These are phyloP conservation scores for Pogonocherus hispidulus DNA, from an alignment of 2,888 invertebrate genomes.

Conservation along the genomic window DNA sequence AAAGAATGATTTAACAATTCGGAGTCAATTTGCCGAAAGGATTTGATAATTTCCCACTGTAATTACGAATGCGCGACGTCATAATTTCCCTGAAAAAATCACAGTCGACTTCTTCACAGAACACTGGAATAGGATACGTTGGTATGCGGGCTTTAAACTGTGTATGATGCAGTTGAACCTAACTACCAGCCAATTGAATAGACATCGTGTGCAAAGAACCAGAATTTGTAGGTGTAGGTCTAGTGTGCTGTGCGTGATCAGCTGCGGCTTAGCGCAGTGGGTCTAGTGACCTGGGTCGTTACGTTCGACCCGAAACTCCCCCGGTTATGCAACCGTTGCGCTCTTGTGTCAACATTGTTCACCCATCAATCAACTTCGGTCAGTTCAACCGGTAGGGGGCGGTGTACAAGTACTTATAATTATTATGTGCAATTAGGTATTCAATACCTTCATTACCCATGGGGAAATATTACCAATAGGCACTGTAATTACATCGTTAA, in stretches of 20 bases:
- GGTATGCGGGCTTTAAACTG: slow-evolving; percentile 39
- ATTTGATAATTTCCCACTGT: too few species aligned
- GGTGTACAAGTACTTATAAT: slow-evolving; percentile 39
- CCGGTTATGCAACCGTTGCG: slow-evolving; percentile 62
- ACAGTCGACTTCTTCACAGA: not conserved
- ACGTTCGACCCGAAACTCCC: slow-evolving; percentile 61
- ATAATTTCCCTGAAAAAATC: not conserved
- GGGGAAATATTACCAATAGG: slow-evolving; percentile 43
- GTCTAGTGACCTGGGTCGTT: slow-evolving; percentile 63
- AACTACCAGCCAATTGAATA: slow-evolving; percentile 55
- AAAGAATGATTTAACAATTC: too few species aligned
- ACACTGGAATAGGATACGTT: not conserved
- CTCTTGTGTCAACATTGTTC: slow-evolving; percentile 60
- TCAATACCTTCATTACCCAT: slow-evolving; percentile 46
- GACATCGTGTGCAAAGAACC: slow-evolving; percentile 52
- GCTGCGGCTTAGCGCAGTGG: slow-evolving; percentile 59
- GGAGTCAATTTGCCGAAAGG: too few species aligned
- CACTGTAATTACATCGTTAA: slow-evolving; percentile 37
- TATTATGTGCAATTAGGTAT: slow-evolving; percentile 44
- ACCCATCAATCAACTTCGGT: slow-evolving; percentile 50
- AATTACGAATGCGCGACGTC: not conserved
- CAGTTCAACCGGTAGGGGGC: slow-evolving; percentile 38
- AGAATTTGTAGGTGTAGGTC: slow-evolving; percentile 55
- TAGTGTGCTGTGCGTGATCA: slow-evolving; percentile 60
- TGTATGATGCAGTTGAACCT: slow-evolving; percentile 45